These are phyloP conservation scores for Gortyna flavago DNA, from an alignment of 2,888 invertebrate genomes.

Conservation along the genomic window DNA sequence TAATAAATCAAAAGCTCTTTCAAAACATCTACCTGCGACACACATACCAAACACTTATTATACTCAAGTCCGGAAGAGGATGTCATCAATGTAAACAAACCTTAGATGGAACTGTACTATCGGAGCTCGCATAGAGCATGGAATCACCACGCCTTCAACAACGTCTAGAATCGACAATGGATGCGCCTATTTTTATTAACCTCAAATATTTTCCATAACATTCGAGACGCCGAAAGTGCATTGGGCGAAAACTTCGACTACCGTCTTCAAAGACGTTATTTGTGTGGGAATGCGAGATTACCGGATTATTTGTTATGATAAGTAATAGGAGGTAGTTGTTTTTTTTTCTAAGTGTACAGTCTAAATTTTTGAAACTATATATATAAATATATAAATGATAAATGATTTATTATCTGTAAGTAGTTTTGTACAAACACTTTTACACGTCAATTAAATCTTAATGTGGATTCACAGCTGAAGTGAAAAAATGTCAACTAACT, in stretches of 20 bases:
- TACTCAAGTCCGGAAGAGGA: slow-evolving; percentile 64
- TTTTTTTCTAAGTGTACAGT: too few species aligned
- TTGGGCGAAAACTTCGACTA: not conserved
- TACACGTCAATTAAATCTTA: too few species aligned
- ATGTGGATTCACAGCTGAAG: too few species aligned
- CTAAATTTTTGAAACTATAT: too few species aligned
- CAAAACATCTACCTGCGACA: slow-evolving; percentile 26
- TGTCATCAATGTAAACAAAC: slow-evolving; percentile 43
- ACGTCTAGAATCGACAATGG: not conserved
- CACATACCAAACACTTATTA: slow-evolving; percentile 27
- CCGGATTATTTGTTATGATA: too few species aligned
- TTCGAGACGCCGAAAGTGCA: not conserved
- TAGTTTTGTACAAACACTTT: too few species aligned
- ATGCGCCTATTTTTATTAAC: not conserved
- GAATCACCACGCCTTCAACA: not conserved
- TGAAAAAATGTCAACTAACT: too few species aligned
- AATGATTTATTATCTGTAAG: too few species aligned
- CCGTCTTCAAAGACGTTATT: too few species aligned
- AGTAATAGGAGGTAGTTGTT: too few species aligned
- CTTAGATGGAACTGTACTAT: slow-evolving; percentile 44
- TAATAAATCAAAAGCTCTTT: slow-evolving; percentile 65
- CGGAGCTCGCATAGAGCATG: not conserved
- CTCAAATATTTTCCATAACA: not conserved
- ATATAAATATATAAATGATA: too few species aligned
- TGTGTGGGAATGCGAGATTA: too few species aligned